Base-by-base conservation (phyloP, 2,797 vertebrate genomes). In the Chromobotia macracanthus region DNA sequence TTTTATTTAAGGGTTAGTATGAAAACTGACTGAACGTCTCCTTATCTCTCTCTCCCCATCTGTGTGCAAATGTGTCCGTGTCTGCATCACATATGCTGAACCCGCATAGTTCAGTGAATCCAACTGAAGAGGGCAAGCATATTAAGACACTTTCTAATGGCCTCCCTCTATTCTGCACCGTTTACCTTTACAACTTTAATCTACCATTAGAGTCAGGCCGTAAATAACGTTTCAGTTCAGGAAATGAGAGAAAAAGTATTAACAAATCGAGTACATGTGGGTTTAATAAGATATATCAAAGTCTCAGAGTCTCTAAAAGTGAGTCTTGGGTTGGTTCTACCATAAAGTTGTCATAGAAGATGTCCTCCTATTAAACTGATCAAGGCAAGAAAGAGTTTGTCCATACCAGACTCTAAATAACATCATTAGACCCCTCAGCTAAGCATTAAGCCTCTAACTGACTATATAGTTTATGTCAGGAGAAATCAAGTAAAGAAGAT, bases 251-350 rank as follows among this genome's bases (percentile, higher is more conserved):
- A 72, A 74, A 91, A 91, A 90, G 81, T 72, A 89, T 79, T 84
- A 91, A 93, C 93, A 95, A 95, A 94, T 91, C 91, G 88, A 90
- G 86, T 82, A 65, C 94, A 94, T 92, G 91, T 95, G 94, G 92
- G 88, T 93, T 93, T 91, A 90, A 95, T 94, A 94, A 94, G 86
- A 85, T 87, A 91, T 93, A 95, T 96, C 93, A 94, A 95, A 96
- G 95, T 66, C 66, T 79, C 87, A 60, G 61, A 83, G 86, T 78
- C 79, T 91, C 91, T 89, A 80, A 83, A 90, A 90, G 90, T 72
- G 86, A 88, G 91, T 83, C 85, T 41, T 70, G 85, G 92, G 90
- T 91, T 90, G 90, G 91, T 93, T 90, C 89, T 89, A 93, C 90
- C 92, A 82, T 94, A 95, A 93, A 95, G 89, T 93, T 95, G 94